A percentile compares a stretch with the other conserved stretches of the same genome.
Evolutionary conservation across 53 echinoderm and acorn worm genomes (phyloP).

Genomic region (Apostichopus leukothele): DNA sequence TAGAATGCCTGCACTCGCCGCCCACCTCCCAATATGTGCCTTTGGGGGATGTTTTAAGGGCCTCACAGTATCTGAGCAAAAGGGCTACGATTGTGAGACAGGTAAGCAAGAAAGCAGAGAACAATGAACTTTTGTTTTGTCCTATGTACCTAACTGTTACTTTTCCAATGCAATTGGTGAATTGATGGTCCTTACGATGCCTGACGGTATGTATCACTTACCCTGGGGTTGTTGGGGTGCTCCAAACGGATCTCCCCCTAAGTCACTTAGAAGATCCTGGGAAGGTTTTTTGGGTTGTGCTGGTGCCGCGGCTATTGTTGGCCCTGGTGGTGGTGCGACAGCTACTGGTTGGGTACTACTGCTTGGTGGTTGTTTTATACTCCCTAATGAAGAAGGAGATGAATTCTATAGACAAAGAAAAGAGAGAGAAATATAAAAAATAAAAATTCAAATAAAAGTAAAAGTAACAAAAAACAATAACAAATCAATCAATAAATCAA

Average conservation of each 20-base stretch:
- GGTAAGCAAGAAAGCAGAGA: no score
- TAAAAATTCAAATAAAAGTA: not conserved
- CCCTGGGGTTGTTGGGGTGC: constrained; percentile 6
- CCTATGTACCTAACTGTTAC: no score
- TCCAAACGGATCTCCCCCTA: constrained; percentile 84
- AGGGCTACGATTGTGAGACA: no score
- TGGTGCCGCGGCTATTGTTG: constrained; percentile 47
- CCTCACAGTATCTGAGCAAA: no score
- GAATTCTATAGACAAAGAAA: not conserved
- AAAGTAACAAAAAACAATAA: no score
- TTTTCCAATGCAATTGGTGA: no score
- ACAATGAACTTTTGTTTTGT: no score
- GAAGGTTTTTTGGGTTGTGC: constrained; percentile 62
- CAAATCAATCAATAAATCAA: no score
- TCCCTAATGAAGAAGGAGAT: constrained; percentile 31
- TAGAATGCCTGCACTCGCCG: no score
- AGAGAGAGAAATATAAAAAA: not conserved
- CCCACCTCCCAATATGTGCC: no score
- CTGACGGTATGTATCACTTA: not conserved
- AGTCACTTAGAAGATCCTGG: constrained; percentile 80
- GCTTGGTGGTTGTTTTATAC: constrained; percentile 35
- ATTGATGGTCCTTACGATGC: no score
- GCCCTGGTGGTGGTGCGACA: constrained; percentile 11
- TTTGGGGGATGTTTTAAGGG: no score
- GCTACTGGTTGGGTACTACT: constrained; percentile 45